phyloP scores from a whole-genome alignment of 2,797 vertebrate genomes.

The Cheirogaleus major region DNA sequence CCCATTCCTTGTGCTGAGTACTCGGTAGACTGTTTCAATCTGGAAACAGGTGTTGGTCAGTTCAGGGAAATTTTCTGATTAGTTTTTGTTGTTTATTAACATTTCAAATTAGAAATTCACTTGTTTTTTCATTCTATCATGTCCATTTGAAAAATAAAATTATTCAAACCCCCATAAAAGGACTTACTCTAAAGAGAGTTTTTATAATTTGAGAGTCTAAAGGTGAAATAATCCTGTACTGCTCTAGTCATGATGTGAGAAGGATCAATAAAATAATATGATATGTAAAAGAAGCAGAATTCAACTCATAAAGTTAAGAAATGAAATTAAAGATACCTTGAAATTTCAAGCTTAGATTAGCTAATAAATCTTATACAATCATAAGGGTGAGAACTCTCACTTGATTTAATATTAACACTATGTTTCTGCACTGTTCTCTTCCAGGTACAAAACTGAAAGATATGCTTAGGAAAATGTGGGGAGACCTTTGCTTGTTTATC shows the following conservation, averaged over 20 bases:
- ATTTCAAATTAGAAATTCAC: neutral
- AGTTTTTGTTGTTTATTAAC: neutral
- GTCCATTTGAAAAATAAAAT: neutral
- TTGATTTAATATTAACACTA: neutral
- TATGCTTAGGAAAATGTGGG: neutral
- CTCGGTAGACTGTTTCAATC: neutral
- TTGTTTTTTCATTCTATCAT: neutral
- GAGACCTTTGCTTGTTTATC: neutral
- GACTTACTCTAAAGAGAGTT: neutral
- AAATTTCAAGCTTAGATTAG: neutral
- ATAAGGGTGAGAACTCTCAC: neutral
- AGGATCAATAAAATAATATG: neutral
- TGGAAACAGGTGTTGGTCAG: neutral
- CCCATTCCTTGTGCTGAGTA: neutral
- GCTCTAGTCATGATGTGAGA: neutral
- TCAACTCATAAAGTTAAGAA: neutral
- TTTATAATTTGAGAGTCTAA: neutral
- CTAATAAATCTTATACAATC: neutral
- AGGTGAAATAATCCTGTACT: accelerated
- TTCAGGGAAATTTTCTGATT: neutral
- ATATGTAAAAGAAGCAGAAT: neutral
- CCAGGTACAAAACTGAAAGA: neutral
- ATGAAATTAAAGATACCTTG: neutral
- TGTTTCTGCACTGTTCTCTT: neutral
- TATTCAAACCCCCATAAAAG: neutral